Conservation (phyloP, 2,888 invertebrate species). For the Sinohyriopsis cumingii region DNA sequence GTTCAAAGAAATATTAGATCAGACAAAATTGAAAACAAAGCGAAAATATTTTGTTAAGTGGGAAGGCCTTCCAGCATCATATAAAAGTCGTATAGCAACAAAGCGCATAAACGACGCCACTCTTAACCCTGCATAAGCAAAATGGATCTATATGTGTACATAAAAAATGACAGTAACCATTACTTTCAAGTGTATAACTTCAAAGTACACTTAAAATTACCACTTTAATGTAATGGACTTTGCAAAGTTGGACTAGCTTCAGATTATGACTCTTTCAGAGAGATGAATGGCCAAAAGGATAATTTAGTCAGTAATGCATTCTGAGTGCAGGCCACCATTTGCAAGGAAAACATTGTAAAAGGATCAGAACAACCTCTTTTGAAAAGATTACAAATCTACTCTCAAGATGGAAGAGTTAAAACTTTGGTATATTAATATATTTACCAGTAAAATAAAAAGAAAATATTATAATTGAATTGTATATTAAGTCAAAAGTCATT, state of each 20-base stretch:
- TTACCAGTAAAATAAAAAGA: slow-evolving; percentile 21
- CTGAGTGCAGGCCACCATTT: background rate
- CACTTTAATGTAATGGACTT: background rate
- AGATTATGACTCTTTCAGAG: background rate
- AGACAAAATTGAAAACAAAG: no score
- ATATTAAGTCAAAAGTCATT: background rate
- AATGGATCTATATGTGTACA: background rate
- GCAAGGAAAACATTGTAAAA: background rate
- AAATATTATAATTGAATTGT: slow-evolving; percentile 6
- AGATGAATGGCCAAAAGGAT: no score
- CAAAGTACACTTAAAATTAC: background rate
- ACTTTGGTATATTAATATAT: slow-evolving; percentile 13
- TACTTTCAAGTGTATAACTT: background rate
- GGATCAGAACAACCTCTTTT: slow-evolving; percentile 23
- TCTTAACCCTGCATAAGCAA: no score
- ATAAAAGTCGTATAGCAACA: background rate
- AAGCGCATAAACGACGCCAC: background rate
- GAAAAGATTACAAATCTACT: slow-evolving; percentile 12
- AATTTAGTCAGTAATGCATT: no score
- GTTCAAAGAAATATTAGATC: no score
- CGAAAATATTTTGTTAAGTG: background rate
- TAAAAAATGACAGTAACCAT: background rate
- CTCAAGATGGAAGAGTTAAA: slow-evolving; percentile 12
- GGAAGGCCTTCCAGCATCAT: background rate
- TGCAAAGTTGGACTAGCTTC: background rate